Evolutionary conservation across 1,140 invertebrate genomes (phyloP).

Genomic region (Subanguina moxae): DNA sequence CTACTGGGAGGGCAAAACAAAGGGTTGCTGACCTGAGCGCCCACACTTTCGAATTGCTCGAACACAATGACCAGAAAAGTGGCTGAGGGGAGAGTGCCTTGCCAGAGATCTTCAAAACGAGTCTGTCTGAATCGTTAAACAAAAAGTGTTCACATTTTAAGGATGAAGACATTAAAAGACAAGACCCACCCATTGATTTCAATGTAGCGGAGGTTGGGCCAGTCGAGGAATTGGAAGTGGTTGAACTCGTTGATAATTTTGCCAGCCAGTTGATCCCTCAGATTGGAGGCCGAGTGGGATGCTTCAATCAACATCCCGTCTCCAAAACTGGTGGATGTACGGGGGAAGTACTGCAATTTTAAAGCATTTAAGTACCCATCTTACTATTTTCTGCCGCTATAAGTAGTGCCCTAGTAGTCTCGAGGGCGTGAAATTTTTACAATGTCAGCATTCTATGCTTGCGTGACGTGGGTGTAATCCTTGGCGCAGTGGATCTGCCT

Average conservation of each 20-base stretch:
- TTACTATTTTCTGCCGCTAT: too few species aligned
- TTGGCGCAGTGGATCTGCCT: too few species aligned
- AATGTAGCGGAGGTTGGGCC: constrained; percentile 53
- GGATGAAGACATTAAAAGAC: too few species aligned
- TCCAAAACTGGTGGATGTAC: constrained; percentile 33
- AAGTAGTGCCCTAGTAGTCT: too few species aligned
- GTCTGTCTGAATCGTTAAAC: constrained; percentile 40
- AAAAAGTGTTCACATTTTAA: too few species aligned
- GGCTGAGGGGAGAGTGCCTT: constrained; percentile 35
- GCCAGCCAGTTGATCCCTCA: constrained; percentile 49
- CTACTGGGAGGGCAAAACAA: neutral
- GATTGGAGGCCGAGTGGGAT: constrained; percentile 49
- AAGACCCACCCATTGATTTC: constrained; percentile 39
- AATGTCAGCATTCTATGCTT: neutral
- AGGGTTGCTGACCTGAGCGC: constrained; percentile 11
- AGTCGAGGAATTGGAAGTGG: constrained; percentile 47
- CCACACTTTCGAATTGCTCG: constrained; percentile 52
- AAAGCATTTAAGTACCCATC: constrained; percentile 9
- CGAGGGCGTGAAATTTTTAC: too few species aligned
- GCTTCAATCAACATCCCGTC: constrained; percentile 50
- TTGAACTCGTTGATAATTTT: constrained; percentile 56
- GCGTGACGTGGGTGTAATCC: too few species aligned
- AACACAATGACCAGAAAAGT: constrained; percentile 57
- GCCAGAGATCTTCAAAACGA: constrained; percentile 54
- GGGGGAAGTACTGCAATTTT: constrained; percentile 52